Evolutionary conservation across 2,113 vertebrate genomes (phyloP), one percentile per base, ranked within the genome.

Genomic region (Atrichornis clamosus): DNA sequence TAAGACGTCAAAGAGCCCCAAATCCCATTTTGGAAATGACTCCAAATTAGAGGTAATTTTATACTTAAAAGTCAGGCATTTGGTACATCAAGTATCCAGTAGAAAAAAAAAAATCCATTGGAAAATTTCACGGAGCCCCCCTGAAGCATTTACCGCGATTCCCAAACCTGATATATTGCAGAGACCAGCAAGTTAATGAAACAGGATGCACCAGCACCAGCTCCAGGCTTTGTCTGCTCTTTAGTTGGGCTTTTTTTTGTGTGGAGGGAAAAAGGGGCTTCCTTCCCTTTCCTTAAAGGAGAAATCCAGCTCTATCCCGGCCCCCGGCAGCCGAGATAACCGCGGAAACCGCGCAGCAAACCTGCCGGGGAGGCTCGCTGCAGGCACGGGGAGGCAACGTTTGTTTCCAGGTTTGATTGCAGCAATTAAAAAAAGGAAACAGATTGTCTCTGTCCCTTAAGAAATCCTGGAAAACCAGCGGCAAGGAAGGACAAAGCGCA

Each of bases 261-360:
- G 59, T 24, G 50, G 2, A 46, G 27, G 30, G 27, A 28, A 52
- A n/a, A 73, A 75, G 56, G 13, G 35, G 39, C 33, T 95, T 47
- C 52, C 17, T 55, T 69, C 60, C 10, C n/a, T 41, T 33, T 22
- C 60, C 46, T n/a, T 30, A 4, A 6, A 35, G n/a, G 60, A n/a
- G 49, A 85, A 94, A 85, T 14, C 49, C 59, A 46, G 16, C 64
- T 11, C 26, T 1, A 10, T 9, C 28, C 56, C 16, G 6, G 56
- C 46, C 56, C 7, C 2, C 2, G 0, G 37, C 2, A 1, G 58
- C 73, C 1, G 5, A 32, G 49, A 64, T 1, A 62, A 13, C 11
- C 10, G 7, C 15, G 0, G 69, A n/a, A 46, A 28, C 35, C 1
- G 1, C 1, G 2, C 56, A 20, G 72, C 41, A 52, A 46, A 53